Evolutionary conservation across 2,797 vertebrate genomes (phyloP), one percentile per base, ranked within the genome.

Genomic region (Morelia viridis): DNA sequence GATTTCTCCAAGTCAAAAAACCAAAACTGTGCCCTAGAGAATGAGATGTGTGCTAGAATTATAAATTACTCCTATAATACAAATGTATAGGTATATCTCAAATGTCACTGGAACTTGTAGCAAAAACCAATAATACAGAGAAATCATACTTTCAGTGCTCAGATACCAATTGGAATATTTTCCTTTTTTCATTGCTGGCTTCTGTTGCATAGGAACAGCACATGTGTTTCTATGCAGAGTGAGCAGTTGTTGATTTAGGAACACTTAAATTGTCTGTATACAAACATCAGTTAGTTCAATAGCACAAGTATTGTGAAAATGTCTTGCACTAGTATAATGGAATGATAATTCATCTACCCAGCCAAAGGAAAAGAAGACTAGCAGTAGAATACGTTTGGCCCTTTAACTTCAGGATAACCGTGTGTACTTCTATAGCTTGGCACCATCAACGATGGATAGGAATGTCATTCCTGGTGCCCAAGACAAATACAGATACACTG

Each of bases 181-280:
- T 61, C 2, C 4, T 89, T 31, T 91, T 62, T 53, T 88, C 12
- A 60, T n/a, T 26, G 46, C 28, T 92, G 41, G 50, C 65, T 89
- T 92, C 31, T 35, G 6, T 56, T 28, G 46, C 0, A 0, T 88
- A 64, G 91, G 85, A 26, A 91, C 60, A 87, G 50, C 3, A 4
- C 41, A 8, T 0, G 62, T 57, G 83, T 91, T 83, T 57, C 12
- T 53, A 93, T 2, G 24, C 87, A 26, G 53, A n/a, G 41, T 61
- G 0, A 13, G 84, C 90, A 88, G 41, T 62, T 91, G 93, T 64
- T 71, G 61, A 86, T 24, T 87, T 84, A 91, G 64, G 50, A 86
- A 41, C 84, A 87, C 53, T 64, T 86, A 71, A 71, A 26, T 64
- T 68, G 62, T 31, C 62, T 91, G 53, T 35, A 87, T 86, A 68